phyloP scores from a whole-genome alignment of 2,888 invertebrate genomes.

The Strigamia transsilvanica region DNA sequence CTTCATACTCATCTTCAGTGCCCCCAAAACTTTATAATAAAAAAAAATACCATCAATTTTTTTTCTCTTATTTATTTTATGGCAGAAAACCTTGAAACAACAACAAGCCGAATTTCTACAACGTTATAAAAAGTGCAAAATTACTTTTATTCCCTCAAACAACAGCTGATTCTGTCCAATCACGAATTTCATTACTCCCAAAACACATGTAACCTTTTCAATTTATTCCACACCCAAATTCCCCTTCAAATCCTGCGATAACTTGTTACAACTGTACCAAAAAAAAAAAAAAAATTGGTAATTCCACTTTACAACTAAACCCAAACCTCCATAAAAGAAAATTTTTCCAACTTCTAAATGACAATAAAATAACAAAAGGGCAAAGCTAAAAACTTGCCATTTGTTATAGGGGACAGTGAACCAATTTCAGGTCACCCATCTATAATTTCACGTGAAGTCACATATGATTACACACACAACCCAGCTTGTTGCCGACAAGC shows the following conservation, averaged over 20 bases:
- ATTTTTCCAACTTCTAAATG: not conserved
- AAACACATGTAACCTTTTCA: constrained; percentile 38
- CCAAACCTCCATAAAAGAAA: not conserved
- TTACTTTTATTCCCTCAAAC: constrained; percentile 18
- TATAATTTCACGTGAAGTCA: constrained; percentile 4
- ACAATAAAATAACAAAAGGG: not conserved
- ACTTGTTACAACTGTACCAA: not conserved
- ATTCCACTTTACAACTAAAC: constrained; percentile 38
- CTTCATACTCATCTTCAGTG: not conserved
- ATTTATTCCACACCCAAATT: constrained; percentile 4
- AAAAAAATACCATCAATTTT: not conserved
- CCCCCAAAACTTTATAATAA: not conserved
- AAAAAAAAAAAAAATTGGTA: not conserved
- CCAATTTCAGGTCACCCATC: constrained; percentile 7
- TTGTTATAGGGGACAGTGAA: not conserved
- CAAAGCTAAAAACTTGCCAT: not conserved
- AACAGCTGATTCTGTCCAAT: constrained; percentile 8
- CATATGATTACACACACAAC: constrained; percentile 8
- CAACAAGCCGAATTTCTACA: not conserved
- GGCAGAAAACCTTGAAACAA: not conserved
- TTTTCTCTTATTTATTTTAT: not conserved
- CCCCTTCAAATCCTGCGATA: constrained; percentile 3
- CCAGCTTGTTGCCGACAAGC: constrained; percentile 33
- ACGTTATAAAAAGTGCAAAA: constrained; percentile 12
- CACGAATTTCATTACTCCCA: constrained; percentile 39